Evolutionary conservation across 2,113 vertebrate species (phyloP).

Genomic region (Tragelaphus strepsiceros): DNA sequence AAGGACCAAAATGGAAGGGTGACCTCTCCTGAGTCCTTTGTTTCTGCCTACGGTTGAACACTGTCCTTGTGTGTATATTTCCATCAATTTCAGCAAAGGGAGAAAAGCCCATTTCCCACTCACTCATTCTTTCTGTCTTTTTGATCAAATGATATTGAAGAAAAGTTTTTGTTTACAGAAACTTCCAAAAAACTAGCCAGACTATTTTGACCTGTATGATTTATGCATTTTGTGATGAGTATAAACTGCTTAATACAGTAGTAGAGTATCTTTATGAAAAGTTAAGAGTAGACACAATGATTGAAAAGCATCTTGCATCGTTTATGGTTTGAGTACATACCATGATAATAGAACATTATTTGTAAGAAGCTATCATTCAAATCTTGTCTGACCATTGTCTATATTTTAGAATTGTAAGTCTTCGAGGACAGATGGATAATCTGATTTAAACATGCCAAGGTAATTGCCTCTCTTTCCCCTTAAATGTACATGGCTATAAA

Average conservation of each 20-base stretch:
- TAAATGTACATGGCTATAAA: background rate
- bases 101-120: background rate
- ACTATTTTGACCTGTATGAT: background rate
- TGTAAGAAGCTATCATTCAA: slow-evolving; percentile 41
- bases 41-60: background rate
- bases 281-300: background rate
- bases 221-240: background rate
- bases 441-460: slow-evolving; percentile 42
- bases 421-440: slow-evolving; percentile 11
- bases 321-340: slow-evolving; percentile 26
- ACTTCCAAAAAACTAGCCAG: background rate
- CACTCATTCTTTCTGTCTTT: background rate
- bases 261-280: background rate
- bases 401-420: slow-evolving; percentile 9
- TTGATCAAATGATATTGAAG: background rate
- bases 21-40: background rate
- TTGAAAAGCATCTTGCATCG: background rate
- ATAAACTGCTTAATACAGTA: background rate
- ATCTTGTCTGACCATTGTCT: slow-evolving; percentile 29
- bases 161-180: background rate
- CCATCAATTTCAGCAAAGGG: background rate
- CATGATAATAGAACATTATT: background rate
- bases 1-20: background rate
- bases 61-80: background rate
- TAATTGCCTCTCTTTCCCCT: background rate